Conservation (phyloP, 2,888 invertebrate genomes). For the Nomada lathburiana region DNA sequence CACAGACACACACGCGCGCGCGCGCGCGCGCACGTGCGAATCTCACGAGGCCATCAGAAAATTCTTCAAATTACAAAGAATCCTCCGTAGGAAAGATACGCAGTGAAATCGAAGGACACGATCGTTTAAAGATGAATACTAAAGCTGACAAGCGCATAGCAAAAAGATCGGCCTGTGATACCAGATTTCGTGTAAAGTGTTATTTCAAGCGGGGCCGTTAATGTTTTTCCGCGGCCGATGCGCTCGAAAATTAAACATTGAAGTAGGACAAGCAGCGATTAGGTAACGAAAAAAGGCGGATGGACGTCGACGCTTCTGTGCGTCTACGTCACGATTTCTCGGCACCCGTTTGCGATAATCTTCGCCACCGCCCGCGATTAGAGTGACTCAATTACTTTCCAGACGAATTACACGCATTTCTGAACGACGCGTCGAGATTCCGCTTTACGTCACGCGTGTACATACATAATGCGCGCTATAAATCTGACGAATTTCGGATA, state of each 20-base stretch:
- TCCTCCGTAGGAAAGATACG: no score
- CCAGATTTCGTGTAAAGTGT: slow-evolving; percentile 22
- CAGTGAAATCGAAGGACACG: neutral
- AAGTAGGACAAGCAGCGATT: slow-evolving; percentile 61
- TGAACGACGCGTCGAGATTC: slow-evolving; percentile 30
- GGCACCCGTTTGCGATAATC: slow-evolving; percentile 35
- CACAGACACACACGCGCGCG: no score
- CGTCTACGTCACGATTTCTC: slow-evolving; percentile 50
- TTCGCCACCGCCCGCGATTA: slow-evolving; percentile 34
- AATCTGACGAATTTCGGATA: no score
- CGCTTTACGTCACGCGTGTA: slow-evolving; percentile 52
- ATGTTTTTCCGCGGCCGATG: slow-evolving; percentile 49
- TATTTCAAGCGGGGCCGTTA: slow-evolving; percentile 39
- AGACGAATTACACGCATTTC: slow-evolving; percentile 29
- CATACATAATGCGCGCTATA: neutral
- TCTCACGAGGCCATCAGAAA: no score
- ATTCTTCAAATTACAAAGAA: neutral
- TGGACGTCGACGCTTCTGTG: slow-evolving; percentile 31
- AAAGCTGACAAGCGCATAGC: neutral
- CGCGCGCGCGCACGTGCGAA: no score
- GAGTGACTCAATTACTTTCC: slow-evolving; percentile 58
- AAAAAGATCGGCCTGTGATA: neutral
- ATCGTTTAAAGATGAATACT: neutral
- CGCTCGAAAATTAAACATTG: slow-evolving; percentile 48
- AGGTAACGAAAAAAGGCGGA: slow-evolving; percentile 46